A percentile compares a stretch with the other conserved stretches of the same genome.
phyloP scores from a whole-genome alignment of 2,113 vertebrate species.

The Bufo bufo region DNA sequence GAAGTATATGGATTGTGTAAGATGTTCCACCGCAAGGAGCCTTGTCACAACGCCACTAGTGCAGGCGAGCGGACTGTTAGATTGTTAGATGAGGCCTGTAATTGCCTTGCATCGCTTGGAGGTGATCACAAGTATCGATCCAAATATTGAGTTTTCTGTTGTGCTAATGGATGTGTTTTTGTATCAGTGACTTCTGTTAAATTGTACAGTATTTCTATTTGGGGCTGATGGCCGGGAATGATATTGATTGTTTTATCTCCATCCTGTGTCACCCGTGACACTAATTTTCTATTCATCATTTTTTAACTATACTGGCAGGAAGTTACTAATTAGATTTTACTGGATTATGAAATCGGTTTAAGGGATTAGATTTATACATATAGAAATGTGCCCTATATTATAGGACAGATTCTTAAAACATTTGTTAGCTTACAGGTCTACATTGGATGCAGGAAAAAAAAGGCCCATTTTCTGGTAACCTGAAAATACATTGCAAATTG shows the following conservation, averaged over 20 bases:
- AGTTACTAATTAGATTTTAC: slow-evolving; percentile 33
- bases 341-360: slow-evolving; percentile 36
- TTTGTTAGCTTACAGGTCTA: background rate
- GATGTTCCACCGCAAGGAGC: slow-evolving; percentile 4
- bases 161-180: slow-evolving; percentile 52
- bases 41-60: slow-evolving; percentile 23
- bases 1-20: slow-evolving; percentile 11
- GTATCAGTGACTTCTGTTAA: slow-evolving; percentile 35
- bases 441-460: background rate
- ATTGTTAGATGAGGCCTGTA: slow-evolving; percentile 51
- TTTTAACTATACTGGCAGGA: background rate
- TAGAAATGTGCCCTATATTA: background rate
- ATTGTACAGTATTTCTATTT: slow-evolving; percentile 46
- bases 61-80: slow-evolving; percentile 30
- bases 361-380: slow-evolving; percentile 16
- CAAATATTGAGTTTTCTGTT: slow-evolving; percentile 49
- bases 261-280: background rate
- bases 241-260: slow-evolving; percentile 24
- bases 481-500: background rate
- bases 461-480: background rate
- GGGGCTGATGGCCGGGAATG: slow-evolving; percentile 33
- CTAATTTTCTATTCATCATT: slow-evolving; percentile 42
- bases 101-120: slow-evolving; percentile 43
- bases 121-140: slow-evolving; percentile 54
- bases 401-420: background rate